Evolutionary conservation across 1,140 invertebrate species (phyloP), one percentile per base, ranked within the genome.

Genomic region (Gonatopus flavifemur): DNA sequence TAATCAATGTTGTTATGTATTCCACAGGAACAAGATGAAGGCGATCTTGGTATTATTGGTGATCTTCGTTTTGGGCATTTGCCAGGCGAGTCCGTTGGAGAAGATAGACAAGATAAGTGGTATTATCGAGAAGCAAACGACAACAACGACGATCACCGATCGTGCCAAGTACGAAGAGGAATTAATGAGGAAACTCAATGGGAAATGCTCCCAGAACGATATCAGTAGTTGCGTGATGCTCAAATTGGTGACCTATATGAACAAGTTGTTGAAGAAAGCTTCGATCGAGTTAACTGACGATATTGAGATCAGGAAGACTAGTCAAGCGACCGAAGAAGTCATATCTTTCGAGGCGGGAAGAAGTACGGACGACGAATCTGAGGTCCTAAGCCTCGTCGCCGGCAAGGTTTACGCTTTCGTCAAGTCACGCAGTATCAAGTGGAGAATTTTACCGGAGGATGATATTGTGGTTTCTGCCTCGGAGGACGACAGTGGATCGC

Each of bases 161-260:
- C 73, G 73, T 19, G 72, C 67, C 6, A 76, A 77, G 38, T 73
- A 73, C 51, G 89, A 91, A 69, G 87, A 89, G 49, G 79, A 84
- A 7, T 72, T 91, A 3, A 72, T 90, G 43, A 81, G 83, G 13
- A 90, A 89, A 49, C 72, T 92, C 8, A 90, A 88, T 58, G 74
- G 77, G 31, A 89, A 89, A 76, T 92, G 89, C 62, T 81, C 83
- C 1, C 83, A 88, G 42, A 81, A 86, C 33, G 88, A 91, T 54
- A 82, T 88, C 9, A 87, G 86, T 21, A 86, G 88, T 13, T 92
- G 89, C 63, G 84, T 89, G 52, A 89, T 90, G 80, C 75, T 89
- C 3, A 90, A 91, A 71, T 67, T 90, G 48, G 85, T 90, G 3
- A 86, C 86, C 1, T 90, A 91, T 62, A 88, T 90, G 77, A 90